Base-by-base conservation (phyloP, 2,888 invertebrate species). In the Erebia ligea region DNA sequence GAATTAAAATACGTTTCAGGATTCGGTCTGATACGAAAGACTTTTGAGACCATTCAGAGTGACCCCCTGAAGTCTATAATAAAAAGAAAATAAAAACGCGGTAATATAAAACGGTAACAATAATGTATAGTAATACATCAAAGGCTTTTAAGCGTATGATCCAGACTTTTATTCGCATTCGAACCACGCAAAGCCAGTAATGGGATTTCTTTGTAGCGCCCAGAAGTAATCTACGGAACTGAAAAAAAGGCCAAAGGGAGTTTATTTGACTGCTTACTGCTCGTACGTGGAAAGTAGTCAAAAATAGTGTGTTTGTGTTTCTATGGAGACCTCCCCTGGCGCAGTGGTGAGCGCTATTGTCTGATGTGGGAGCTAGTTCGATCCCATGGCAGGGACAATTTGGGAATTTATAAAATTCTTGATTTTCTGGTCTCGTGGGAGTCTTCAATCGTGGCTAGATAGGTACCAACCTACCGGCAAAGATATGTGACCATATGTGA, bases 191-290 rank as follows among this genome's bases (percentile, higher is more conserved):
- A 19, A 21, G 15, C 45, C 21, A 48, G 62, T 62, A 62, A 62
- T 62, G 48, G 62, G 48, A 45, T 62, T 62, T 62, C 62, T 62
- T 62, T 62, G 62, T 62, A 5, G 42, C 21, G 48, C 62, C n/a
- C 45, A 48, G 21, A 62, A 62, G 62, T 62, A 62, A 62, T 62
- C 21, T 48, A 48, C 48, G 48, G 21, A 48, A 48, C 48, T 19
- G 62, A 62, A 62, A 62, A 62, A 62, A 45, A 45, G 21, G 17
- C 61, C 19, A 13, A 15, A 21, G 19, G 62, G 21, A 62, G 48
- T 34, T 62, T 62, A 62, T 62, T 45, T 48, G 48, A 62, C 42
- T 45, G 62, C 62, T 62, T 15, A 21, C 48, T 62, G 8, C 48
- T 62, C 61, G 45, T 62, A 62, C 62, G 62, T 62, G 62, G 15